phyloP scores from a whole-genome alignment of 1,140 invertebrate species.

The Drosophila tsacasi region DNA sequence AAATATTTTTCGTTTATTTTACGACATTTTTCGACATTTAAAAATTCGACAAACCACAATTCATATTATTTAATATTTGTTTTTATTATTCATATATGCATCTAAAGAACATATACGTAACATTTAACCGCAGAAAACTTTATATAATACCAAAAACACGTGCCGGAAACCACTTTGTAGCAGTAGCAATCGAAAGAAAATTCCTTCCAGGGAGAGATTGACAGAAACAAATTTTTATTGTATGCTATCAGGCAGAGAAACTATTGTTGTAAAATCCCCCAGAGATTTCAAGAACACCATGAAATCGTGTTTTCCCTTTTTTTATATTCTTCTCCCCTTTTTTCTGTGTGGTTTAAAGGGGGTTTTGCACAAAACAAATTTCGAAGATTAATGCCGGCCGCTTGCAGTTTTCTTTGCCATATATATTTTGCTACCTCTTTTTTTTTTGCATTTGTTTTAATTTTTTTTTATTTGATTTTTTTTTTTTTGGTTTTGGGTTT shows the following conservation, averaged over 20 bases:
- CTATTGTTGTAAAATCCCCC: conserved; percentile 21
- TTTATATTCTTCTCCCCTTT: neutral
- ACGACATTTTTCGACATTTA: neutral
- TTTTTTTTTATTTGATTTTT: neutral
- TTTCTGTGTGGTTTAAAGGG: conserved; percentile 26
- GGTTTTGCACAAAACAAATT: conserved; percentile 68
- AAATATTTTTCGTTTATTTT: too few species aligned
- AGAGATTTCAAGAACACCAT: conserved; percentile 18
- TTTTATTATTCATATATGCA: neutral
- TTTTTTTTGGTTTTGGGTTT: neutral
- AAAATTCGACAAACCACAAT: neutral
- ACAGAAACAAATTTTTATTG: conserved; percentile 27
- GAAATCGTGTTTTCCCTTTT: conserved; percentile 15
- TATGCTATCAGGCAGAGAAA: conserved; percentile 8
- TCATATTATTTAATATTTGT: too few species aligned
- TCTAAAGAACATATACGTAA: neutral
- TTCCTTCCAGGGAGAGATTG: conserved; percentile 3
- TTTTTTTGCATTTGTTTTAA: neutral
- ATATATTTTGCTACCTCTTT: conserved; percentile 8
- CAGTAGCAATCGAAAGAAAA: neutral
- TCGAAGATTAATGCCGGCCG: conserved; percentile 71
- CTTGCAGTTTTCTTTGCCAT: conserved; percentile 20
- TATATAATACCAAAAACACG: neutral
- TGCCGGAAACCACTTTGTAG: neutral
- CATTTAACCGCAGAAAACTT: neutral